These are phyloP conservation scores for Phodopus roborovskii DNA, from an alignment of 2,113 vertebrate species.

Conservation along the genomic window DNA sequence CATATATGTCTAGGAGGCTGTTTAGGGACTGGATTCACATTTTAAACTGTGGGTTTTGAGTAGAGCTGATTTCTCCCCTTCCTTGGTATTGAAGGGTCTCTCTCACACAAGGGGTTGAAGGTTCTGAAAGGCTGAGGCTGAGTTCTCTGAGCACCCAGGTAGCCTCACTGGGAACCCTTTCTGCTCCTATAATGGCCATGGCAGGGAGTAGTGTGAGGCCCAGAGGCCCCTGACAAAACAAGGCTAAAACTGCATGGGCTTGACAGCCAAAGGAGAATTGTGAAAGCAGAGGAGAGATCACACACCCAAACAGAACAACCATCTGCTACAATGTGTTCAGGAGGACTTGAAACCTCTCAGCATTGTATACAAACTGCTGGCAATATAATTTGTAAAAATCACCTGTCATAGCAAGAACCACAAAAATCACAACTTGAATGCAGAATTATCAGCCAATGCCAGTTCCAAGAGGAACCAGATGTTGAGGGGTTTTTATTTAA, in stretches of 20 bases:
- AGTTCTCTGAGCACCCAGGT: not conserved
- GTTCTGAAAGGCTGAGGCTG: not conserved
- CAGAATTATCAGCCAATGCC: not conserved
- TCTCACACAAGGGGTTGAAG: not conserved
- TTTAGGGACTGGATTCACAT: not conserved
- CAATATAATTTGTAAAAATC: not conserved
- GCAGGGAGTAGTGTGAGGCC: not conserved
- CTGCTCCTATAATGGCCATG: not conserved
- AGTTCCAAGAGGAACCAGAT: not conserved
- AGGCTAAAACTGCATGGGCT: not conserved
- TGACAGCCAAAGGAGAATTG: not conserved
- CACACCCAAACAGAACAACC: not conserved
- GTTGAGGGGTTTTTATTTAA: not conserved
- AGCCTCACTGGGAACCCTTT: not conserved
- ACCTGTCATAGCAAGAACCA: not conserved
- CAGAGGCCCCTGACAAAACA: not conserved
- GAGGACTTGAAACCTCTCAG: not conserved
- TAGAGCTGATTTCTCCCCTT: not conserved
- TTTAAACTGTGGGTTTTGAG: not conserved
- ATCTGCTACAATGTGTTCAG: not conserved
- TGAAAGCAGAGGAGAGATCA: too few relatives aligned
- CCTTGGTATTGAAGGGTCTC: not conserved
- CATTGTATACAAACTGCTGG: not conserved
- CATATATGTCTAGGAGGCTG: not conserved
- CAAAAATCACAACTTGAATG: not conserved